A percentile compares a stretch with the other conserved stretches of the same genome.
Evolutionary conservation across 64 coral and sea anemone species (phyloP).

Genomic region (Stylophora pistillata): DNA sequence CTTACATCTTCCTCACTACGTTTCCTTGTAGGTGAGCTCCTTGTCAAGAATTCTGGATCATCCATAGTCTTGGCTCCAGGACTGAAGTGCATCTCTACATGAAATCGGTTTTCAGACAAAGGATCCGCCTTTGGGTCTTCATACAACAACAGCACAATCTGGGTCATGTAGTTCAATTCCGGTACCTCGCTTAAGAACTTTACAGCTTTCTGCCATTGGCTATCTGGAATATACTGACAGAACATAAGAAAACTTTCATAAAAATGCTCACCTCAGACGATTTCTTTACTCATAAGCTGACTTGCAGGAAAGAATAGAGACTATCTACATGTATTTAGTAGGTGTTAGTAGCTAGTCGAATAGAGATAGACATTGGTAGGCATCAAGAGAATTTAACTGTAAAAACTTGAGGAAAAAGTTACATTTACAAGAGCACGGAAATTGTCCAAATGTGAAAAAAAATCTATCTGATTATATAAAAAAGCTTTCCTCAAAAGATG

Average conservation of each 20-base stretch:
- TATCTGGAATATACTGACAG: conserved; percentile 19
- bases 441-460: too few relatives aligned
- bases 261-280: conserved; percentile 62
- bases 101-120: conserved; percentile 78
- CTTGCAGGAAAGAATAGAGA: too few relatives aligned
- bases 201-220: conserved; percentile 87
- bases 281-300: too few relatives aligned
- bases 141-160: conserved; percentile 94
- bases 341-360: too few relatives aligned
- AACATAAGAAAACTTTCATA: conserved; percentile 51
- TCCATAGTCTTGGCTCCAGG: conserved; percentile 79
- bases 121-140: conserved; percentile 93
- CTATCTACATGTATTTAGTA: too few relatives aligned
- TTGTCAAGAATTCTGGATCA: conserved; percentile 63
- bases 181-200: conserved; percentile 78
- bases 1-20: background rate
- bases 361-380: too few relatives aligned
- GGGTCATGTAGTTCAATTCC: conserved; percentile 98
- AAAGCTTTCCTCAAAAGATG: too few relatives aligned
- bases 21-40: conserved; percentile 26
- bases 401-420: too few relatives aligned
- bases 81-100: conserved; percentile 94
- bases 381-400: too few relatives aligned
- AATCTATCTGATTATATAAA: too few relatives aligned
- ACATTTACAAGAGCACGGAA: too few relatives aligned